Percentiles rank a stretch among this genome's conserved stretches.
phyloP scores from a whole-genome alignment of 1,140 invertebrate genomes.

The Lucilia sericata region DNA sequence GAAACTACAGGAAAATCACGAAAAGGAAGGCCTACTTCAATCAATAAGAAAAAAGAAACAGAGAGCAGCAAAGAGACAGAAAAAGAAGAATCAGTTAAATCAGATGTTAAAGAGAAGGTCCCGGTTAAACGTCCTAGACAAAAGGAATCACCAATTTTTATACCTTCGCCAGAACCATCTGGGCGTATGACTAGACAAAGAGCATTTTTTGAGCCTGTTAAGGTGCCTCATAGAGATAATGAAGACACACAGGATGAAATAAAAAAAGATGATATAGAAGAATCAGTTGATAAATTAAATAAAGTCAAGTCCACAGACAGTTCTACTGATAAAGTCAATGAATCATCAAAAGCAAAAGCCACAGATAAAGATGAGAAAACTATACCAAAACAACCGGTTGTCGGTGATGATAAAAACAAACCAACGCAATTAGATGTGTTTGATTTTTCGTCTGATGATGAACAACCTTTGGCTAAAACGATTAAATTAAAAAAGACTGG shows the following conservation, averaged over 20 bases:
- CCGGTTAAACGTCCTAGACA: slow-evolving; percentile 59
- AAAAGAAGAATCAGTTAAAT: slow-evolving; percentile 45
- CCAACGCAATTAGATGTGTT: slow-evolving; percentile 57
- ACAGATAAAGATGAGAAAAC: not conserved
- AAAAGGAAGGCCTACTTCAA: slow-evolving; percentile 47
- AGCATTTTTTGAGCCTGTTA: slow-evolving; percentile 66
- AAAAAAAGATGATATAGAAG: slow-evolving; percentile 26
- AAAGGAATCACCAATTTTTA: slow-evolving; percentile 64
- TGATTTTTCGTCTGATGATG: slow-evolving; percentile 68
- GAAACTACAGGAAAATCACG: slow-evolving; percentile 48
- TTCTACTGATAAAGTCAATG: not conserved
- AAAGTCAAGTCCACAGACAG: not conserved
- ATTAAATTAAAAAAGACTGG: slow-evolving; percentile 63
- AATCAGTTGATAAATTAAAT: slow-evolving; percentile 6
- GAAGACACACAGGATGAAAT: slow-evolving; percentile 47
- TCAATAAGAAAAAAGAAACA: slow-evolving; percentile 49
- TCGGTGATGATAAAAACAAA: slow-evolving; percentile 45
- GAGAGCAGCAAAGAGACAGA: slow-evolving; percentile 51
- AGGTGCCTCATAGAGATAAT: slow-evolving; percentile 54
- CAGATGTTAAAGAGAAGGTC: slow-evolving; percentile 52
- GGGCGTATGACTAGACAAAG: slow-evolving; percentile 65
- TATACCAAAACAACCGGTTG: not conserved
- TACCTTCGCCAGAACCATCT: slow-evolving; percentile 63
- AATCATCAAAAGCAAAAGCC: not conserved
- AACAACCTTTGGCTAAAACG: slow-evolving; percentile 67